Base-by-base conservation (phyloP, 2,797 vertebrate genomes). In the Austrolebias charrua region DNA sequence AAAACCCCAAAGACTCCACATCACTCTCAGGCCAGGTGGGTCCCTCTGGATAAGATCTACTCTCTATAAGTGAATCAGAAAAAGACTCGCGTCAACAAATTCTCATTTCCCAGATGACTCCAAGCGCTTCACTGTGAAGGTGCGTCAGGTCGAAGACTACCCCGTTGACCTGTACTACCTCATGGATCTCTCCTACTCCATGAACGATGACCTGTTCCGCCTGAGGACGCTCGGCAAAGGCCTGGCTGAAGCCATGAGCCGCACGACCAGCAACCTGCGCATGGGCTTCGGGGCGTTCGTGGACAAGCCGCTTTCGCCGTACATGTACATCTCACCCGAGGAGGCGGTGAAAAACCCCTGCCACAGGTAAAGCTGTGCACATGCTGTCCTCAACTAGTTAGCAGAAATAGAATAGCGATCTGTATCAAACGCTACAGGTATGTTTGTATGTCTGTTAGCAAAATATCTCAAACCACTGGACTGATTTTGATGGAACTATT, bases 131-230 rank as follows among this genome's bases (percentile, higher is more conserved):
- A 94, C 86, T 0, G 79, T 99, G 52, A 93, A 95, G 83, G 97
- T 98, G 67, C 93, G 95, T 5, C 97, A 98, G 86, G 97, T 98
- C n/a, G 96, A 98, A 71, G 97, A 98, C 88, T 99, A 99, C 71
- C 97, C 97, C 0, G 95, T 99, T 63, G 97, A 99, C 51, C 96
- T 99, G 75, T 99, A 99, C 88, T 99, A 99, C 89, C 91, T 99
- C 79, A 99, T 99, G 97, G 97, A 99, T 71, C 87, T 99, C 51
- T 98, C 97, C 63, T 96, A 93, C 87, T 99, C 97, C 71, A 94
- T 94, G 93, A 92, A 93, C 0, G 93, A 94, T 9, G 93, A 94
- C 76, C 92, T 99, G 50, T 66, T 45, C 56, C 95, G 90, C 18
- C 94, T 99, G 80, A 92, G 94, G 75, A 93, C 87, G 2, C 86